A percentile compares a stretch with the other conserved stretches of the same genome.
phyloP scores from a whole-genome alignment of 2,113 vertebrate species.

The Bubalus kerabau region DNA sequence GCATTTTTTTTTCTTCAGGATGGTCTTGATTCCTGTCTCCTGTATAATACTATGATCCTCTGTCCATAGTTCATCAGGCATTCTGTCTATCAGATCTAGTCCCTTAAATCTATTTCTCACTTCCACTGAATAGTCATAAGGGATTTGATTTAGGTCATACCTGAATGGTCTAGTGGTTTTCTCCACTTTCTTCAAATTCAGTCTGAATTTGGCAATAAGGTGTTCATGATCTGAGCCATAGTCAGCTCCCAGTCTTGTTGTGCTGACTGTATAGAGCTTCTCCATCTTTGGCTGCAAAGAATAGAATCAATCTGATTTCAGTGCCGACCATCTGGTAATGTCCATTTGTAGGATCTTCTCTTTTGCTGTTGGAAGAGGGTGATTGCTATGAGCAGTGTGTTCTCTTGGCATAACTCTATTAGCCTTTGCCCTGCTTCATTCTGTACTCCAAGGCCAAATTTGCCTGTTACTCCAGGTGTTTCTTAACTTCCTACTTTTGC shows the following conservation, averaged over 20 bases:
- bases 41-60: too few relatives aligned
- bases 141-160: neutral
- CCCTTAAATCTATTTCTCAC: too few relatives aligned
- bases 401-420: neutral
- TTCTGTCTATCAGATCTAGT: too few relatives aligned
- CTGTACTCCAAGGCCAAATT: neutral
- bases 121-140: too few relatives aligned
- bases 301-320: neutral
- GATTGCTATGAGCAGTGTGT: neutral
- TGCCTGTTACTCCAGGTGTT: neutral
- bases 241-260: neutral
- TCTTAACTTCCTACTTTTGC: neutral
- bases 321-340: neutral
- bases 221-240: neutral
- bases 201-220: neutral
- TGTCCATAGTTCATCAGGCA: too few relatives aligned
- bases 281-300: neutral
- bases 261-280: neutral
- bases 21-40: too few relatives aligned
- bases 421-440: neutral
- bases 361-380: neutral
- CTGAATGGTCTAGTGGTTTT: neutral
- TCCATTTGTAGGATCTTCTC: neutral
- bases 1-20: too few relatives aligned
- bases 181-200: neutral